Conservation (phyloP, 2,113 vertebrate species). For the Thamnaconus septentrionalis region DNA sequence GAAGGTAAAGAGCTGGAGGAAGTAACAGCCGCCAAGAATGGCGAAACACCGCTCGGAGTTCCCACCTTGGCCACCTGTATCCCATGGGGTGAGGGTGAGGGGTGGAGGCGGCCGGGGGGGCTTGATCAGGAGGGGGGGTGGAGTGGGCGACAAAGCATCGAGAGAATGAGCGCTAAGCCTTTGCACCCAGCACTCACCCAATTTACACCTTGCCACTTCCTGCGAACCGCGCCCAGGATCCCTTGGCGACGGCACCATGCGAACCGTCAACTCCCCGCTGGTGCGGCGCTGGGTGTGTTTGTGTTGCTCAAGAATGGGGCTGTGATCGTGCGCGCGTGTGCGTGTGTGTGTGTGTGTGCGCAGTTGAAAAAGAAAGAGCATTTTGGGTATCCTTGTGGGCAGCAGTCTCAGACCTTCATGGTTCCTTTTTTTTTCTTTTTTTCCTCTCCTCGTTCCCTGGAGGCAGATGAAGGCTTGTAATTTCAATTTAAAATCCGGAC, state of each 20-base stretch:
- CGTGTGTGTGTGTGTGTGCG: background rate
- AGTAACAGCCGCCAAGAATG: conserved; percentile 21
- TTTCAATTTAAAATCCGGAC: background rate
- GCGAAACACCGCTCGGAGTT: conserved; percentile 19
- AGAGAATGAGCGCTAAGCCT: conserved; percentile 57
- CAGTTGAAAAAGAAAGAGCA: background rate
- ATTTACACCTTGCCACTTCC: conserved; percentile 76
- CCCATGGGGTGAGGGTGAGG: conserved; percentile 7
- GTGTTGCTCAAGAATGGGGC: no score
- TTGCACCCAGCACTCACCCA: conserved; percentile 73
- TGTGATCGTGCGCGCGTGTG: conserved; percentile 38
- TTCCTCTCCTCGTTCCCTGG: background rate
- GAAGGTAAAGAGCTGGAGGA: conserved; percentile 20
- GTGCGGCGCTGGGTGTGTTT: no score
- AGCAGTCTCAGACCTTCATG: conserved; percentile 34
- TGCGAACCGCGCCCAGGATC: conserved; percentile 62
- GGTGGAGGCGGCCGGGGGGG: no score
- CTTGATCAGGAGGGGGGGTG: conserved; percentile 13
- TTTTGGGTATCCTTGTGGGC: conserved; percentile 46
- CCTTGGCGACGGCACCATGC: conserved; percentile 61
- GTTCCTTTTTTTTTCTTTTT: conserved; percentile 8
- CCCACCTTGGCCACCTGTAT: conserved; percentile 51
- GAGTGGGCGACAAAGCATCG: conserved; percentile 45
- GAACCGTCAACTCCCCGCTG: conserved; percentile 69
- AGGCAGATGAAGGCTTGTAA: background rate